Evolutionary conservation across 1,140 invertebrate species (phyloP).

Genomic region (Drosophila kanapiae): DNA sequence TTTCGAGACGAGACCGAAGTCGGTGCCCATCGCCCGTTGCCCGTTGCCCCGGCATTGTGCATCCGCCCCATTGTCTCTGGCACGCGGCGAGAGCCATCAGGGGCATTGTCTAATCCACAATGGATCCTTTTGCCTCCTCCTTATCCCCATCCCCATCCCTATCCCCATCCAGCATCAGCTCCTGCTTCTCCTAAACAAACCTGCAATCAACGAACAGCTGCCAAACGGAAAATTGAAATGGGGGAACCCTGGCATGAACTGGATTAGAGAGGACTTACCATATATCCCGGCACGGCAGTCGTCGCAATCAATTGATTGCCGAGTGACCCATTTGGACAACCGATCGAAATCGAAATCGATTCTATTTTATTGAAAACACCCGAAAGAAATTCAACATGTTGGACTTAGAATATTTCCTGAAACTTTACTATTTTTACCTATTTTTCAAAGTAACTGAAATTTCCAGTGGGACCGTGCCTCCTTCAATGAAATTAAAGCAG

Average conservation of each 20-base stretch:
- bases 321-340: slow-evolving; percentile 2
- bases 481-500: not conserved
- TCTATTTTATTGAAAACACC: not conserved
- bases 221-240: slow-evolving; percentile 36
- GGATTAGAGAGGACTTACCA: slow-evolving; percentile 23
- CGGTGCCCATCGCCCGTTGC: slow-evolving; percentile 25
- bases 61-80: slow-evolving; percentile 71
- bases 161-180: not conserved
- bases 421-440: too few relatives aligned
- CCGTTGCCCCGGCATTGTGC: slow-evolving; percentile 51
- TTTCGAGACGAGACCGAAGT: slow-evolving; percentile 60
- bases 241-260: slow-evolving; percentile 8
- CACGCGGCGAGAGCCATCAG: slow-evolving; percentile 58
- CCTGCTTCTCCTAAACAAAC: slow-evolving; percentile 4
- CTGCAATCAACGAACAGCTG: slow-evolving; percentile 26
- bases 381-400: not conserved
- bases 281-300: not conserved
- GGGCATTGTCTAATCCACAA: slow-evolving; percentile 69
- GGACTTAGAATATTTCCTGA: too few relatives aligned
- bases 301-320: slow-evolving; percentile 30
- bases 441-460: too few relatives aligned
- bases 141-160: not conserved
- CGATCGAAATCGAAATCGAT: not conserved
- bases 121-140: slow-evolving; percentile 20
- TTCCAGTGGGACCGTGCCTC: too few relatives aligned